Percentiles rank a stretch among this genome's conserved stretches.
Evolutionary conservation across 1,140 invertebrate genomes (phyloP).

Genomic region (Trissolcus basalis): DNA sequence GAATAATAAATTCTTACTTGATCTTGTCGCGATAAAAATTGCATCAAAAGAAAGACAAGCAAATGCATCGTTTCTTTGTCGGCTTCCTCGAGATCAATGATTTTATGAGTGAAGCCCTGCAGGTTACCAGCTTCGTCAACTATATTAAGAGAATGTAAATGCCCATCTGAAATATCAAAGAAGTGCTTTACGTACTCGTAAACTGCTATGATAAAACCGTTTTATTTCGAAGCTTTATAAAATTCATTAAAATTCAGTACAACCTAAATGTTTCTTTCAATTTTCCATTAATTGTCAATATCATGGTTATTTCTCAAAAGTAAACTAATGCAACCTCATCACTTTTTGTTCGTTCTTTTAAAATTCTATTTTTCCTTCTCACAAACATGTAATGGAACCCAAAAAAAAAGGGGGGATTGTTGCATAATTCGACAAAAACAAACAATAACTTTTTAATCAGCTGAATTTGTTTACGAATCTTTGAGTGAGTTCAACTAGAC

Average conservation of each 20-base stretch:
- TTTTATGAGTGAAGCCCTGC: constrained; percentile 83
- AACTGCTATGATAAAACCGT: constrained; percentile 27
- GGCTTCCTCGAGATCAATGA: constrained; percentile 94
- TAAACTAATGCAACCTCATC: constrained; percentile 13
- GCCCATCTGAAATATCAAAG: constrained; percentile 80
- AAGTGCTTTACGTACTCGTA: constrained; percentile 43
- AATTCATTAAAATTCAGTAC: constrained; percentile 48
- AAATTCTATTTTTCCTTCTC: neutral
- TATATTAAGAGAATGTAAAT: constrained; percentile 83
- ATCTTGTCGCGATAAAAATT: constrained; percentile 88
- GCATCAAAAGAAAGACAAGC: constrained; percentile 96
- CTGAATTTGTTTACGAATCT: no score
- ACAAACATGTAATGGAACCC: no score
- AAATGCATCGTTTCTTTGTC: constrained; percentile 97
- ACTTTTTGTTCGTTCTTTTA: neutral
- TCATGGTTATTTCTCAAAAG: no score
- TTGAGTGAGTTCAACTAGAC: neutral
- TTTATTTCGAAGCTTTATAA: constrained; percentile 56
- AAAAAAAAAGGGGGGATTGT: no score
- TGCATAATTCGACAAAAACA: no score
- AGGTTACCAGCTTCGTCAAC: constrained; percentile 83
- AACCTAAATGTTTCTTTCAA: constrained; percentile 34
- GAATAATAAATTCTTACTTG: constrained; percentile 78
- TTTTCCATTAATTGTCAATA: no score
- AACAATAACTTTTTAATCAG: no score